A percentile compares a stretch with the other conserved stretches of the same genome.
Evolutionary conservation across 2,888 invertebrate genomes (phyloP).

Genomic region (Eupithecia abbreviata): DNA sequence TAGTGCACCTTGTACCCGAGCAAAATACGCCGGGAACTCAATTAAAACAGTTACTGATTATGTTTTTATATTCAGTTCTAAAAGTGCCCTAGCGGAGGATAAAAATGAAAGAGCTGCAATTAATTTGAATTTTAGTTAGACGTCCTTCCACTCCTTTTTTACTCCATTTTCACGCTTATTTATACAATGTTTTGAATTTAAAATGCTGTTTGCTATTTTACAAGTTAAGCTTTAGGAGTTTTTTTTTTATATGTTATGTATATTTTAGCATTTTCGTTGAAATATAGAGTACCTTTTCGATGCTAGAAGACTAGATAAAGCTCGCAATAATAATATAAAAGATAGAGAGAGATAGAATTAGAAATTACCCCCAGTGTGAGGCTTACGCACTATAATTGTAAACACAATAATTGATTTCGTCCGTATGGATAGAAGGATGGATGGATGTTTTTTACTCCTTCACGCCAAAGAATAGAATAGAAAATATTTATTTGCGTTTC

Average conservation of each 20-base stretch:
- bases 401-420: too few species aligned
- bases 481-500: too few species aligned
- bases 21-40: conserved; percentile 16
- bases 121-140: conserved; percentile 10
- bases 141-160: neutral
- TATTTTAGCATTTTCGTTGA: neutral
- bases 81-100: conserved; percentile 18
- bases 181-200: neutral
- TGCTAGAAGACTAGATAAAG: neutral
- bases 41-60: conserved; percentile 21
- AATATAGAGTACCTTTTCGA: neutral
- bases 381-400: too few species aligned
- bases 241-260: too few species aligned
- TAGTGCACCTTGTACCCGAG: conserved; percentile 4
- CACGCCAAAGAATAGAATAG: too few species aligned
- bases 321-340: neutral
- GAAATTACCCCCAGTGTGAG: too few species aligned
- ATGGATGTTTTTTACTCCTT: neutral
- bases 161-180: conserved; percentile 1
- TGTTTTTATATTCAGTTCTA: conserved; percentile 26
- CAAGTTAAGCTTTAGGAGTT: neutral
- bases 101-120: conserved; percentile 11
- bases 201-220: neutral
- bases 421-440: neutral
- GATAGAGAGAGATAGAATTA: too few species aligned